Conservation (phyloP, 2,888 invertebrate species). For the Ganaspis brasiliensis region DNA sequence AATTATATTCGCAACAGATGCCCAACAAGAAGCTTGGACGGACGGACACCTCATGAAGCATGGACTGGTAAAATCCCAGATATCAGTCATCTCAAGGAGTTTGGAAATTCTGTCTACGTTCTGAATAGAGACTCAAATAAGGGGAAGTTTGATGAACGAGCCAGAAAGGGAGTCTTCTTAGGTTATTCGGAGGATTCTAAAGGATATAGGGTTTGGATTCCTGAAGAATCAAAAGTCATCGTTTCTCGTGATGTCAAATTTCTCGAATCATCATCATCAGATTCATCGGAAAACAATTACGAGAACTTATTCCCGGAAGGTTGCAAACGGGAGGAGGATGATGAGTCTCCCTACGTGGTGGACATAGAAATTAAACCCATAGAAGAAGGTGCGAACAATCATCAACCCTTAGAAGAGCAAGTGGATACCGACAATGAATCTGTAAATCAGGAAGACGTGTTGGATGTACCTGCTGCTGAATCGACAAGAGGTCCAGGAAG, state of each 20-base stretch:
- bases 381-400: neutral
- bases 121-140: neutral
- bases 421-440: no score
- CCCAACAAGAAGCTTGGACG: neutral
- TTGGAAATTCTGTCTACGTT: neutral
- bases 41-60: neutral
- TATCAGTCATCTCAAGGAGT: neutral
- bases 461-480: no score
- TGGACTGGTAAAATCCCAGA: constrained; percentile 10
- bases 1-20: neutral
- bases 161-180: neutral
- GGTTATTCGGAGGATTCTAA: neutral
- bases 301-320: neutral
- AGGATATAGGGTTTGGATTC: neutral
- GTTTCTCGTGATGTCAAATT: neutral
- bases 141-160: constrained; percentile 1
- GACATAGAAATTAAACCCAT: neutral
- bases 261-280: neutral
- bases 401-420: no score
- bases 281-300: neutral
- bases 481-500: no score
- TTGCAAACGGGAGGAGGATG: neutral
- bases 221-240: neutral
- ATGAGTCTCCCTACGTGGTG: neutral
- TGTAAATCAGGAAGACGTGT: no score